phyloP scores from a whole-genome alignment of 2,113 vertebrate genomes.

The Perognathus longimembris region DNA sequence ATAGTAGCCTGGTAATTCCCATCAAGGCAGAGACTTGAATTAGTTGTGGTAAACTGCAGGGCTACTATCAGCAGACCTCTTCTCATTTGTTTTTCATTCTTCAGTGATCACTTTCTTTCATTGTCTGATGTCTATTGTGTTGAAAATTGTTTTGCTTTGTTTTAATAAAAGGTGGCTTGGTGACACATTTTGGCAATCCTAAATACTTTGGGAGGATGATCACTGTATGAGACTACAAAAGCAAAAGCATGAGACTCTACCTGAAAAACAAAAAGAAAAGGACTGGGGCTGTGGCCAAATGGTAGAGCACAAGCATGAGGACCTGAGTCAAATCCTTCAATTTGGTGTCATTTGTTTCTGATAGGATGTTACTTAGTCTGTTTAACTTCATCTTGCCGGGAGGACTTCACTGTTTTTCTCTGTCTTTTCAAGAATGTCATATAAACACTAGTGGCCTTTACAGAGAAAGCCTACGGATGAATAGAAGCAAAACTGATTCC shows the following conservation, averaged over 20 bases:
- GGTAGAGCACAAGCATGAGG: too few species aligned
- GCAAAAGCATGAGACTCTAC: too few species aligned
- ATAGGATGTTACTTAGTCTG: neutral
- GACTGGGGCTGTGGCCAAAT: too few species aligned
- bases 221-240: too few species aligned
- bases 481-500: conserved; percentile 29
- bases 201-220: too few species aligned
- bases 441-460: conserved; percentile 23
- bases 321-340: too few species aligned
- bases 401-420: neutral
- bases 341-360: neutral
- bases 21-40: too few species aligned
- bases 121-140: neutral
- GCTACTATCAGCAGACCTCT: too few species aligned
- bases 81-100: neutral
- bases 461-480: neutral
- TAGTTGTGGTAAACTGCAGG: too few species aligned
- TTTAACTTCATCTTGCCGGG: neutral
- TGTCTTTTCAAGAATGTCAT: conserved; percentile 21
- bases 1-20: neutral
- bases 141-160: neutral
- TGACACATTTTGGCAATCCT: too few species aligned
- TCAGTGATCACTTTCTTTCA: neutral
- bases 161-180: too few species aligned
- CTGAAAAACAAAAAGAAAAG: too few species aligned